A percentile compares a stretch with the other conserved stretches of the same genome.
These are phyloP conservation scores for Melanotaenia pygmaea DNA, from an alignment of 2,797 vertebrate genomes.

Conservation along the genomic window DNA sequence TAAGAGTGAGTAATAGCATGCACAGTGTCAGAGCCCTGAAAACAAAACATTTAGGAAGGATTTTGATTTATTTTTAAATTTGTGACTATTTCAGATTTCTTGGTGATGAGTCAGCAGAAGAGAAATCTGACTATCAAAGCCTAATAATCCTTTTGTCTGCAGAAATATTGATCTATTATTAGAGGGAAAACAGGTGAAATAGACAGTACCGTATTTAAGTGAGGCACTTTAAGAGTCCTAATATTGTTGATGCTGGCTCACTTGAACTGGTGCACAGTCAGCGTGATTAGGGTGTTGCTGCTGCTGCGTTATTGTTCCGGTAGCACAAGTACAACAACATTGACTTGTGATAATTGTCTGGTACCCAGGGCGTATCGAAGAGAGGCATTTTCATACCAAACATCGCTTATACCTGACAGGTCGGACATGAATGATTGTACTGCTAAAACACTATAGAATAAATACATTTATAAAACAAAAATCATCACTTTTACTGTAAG, in stretches of 20 bases:
- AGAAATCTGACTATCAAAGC: not conserved
- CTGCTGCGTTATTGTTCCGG: not conserved
- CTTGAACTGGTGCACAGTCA: not conserved
- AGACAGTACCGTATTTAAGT: slow-evolving; percentile 2
- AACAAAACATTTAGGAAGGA: not conserved
- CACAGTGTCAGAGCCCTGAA: not conserved
- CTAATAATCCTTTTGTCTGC: not conserved
- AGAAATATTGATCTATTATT: not conserved
- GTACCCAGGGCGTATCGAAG: not conserved
- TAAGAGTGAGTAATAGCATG: not conserved
- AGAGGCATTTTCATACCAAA: not conserved
- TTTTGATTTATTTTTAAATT: not conserved
- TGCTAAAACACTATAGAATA: not conserved
- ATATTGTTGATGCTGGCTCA: not conserved
- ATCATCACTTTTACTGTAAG: not conserved
- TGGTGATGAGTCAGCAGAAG: not conserved
- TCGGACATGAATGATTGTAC: not conserved
- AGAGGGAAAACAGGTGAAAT: not conserved
- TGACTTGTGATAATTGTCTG: not conserved
- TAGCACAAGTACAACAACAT: not conserved
- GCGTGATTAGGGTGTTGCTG: not conserved
- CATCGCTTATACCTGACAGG: not conserved
- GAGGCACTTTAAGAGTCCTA: not conserved
- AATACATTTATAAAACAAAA: not conserved
- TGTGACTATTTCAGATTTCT: not conserved